A percentile compares a stretch with the other conserved stretches of the same genome.
Evolutionary conservation across 2,113 vertebrate species (phyloP).

Genomic region (Neopipo cinnamomea): DNA sequence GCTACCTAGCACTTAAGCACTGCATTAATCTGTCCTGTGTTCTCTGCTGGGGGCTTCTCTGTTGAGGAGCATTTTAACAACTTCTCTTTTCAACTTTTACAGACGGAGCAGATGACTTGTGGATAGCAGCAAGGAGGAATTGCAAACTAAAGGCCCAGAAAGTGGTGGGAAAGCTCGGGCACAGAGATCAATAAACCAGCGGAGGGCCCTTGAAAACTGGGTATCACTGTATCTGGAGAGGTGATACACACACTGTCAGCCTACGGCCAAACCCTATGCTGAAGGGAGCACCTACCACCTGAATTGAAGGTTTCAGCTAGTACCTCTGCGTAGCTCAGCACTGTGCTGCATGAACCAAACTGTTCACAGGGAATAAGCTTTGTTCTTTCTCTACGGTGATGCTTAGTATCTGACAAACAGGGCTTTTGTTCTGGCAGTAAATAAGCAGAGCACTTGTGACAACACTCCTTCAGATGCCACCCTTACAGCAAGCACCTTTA

Average conservation of each 20-base stretch:
- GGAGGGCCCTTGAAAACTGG: background rate
- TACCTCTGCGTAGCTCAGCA: background rate
- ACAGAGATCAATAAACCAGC: background rate
- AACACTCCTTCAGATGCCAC: background rate
- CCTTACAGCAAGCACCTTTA: background rate
- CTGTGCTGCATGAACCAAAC: background rate
- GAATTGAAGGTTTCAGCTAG: background rate
- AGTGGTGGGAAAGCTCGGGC: accelerated
- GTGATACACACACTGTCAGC: background rate
- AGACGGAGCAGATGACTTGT: accelerated
- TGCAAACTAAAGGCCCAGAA: background rate
- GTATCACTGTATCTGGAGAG: background rate
- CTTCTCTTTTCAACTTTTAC: background rate
- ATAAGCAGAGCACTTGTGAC: background rate
- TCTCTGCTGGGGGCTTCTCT: background rate
- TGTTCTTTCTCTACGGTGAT: background rate
- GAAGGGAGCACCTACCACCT: background rate
- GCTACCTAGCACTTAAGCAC: background rate
- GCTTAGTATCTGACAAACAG: background rate
- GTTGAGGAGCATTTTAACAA: background rate
- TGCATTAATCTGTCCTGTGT: background rate
- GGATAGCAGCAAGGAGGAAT: background rate
- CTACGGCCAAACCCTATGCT: background rate
- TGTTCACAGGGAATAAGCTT: background rate
- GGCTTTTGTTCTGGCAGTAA: background rate